Evolutionary conservation across 2,113 vertebrate species (phyloP).

Genomic region (Argyrosomus japonicus): DNA sequence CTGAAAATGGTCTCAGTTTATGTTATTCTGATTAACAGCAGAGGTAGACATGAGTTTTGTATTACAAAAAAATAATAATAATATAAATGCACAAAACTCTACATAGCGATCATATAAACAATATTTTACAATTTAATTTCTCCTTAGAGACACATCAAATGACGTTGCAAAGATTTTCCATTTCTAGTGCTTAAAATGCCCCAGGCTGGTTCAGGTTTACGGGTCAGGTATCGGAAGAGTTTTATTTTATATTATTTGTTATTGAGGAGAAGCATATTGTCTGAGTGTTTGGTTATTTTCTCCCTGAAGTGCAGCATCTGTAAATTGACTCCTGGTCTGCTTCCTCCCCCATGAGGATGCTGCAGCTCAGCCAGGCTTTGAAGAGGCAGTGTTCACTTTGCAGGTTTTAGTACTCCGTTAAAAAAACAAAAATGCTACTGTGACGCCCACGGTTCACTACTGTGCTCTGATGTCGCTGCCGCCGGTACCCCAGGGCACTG

Average conservation of each 20-base stretch:
- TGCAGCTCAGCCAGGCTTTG: not conserved
- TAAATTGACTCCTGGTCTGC: not conserved
- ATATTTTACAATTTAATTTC: slow-evolving; percentile 63
- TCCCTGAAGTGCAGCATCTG: slow-evolving; percentile 20
- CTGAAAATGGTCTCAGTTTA: slow-evolving; percentile 10
- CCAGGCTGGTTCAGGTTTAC: not conserved
- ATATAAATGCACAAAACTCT: slow-evolving; percentile 67
- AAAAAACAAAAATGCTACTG: slow-evolving; percentile 42
- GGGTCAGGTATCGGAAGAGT: not conserved
- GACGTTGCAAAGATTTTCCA: not conserved
- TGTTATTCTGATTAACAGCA: slow-evolving; percentile 41
- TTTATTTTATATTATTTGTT: not conserved
- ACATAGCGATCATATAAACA: slow-evolving; percentile 60
- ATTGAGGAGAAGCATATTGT: not conserved
- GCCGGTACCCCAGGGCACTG: slow-evolving; percentile 25
- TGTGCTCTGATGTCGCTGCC: slow-evolving; percentile 49
- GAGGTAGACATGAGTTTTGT: slow-evolving; percentile 78
- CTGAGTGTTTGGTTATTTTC: not conserved
- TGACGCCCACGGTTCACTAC: slow-evolving; percentile 71
- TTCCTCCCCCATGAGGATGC: not conserved
- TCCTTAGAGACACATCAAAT: slow-evolving; percentile 9
- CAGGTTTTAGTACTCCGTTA: not conserved
- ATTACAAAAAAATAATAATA: slow-evolving; percentile 38
- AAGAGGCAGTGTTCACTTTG: slow-evolving; percentile 8
- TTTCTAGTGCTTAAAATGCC: slow-evolving; percentile 39